Evolutionary conservation across 2,113 vertebrate genomes (phyloP), one percentile per base, ranked within the genome.

Genomic region (Arenaria interpres): DNA sequence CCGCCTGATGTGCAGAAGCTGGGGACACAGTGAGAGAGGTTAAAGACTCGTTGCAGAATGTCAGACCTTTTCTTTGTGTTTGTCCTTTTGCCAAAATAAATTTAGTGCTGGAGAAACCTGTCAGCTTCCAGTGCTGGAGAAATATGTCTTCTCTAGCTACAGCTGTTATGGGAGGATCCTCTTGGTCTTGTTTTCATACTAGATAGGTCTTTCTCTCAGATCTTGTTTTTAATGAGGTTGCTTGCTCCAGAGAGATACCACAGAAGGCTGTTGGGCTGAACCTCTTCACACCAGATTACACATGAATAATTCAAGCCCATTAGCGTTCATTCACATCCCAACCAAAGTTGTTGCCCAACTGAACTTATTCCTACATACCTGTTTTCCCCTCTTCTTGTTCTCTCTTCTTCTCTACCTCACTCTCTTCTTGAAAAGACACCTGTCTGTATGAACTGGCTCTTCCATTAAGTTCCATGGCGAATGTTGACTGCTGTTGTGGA

Each of bases 11-110:
- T 48, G 73, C 80, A 62, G 64, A 48, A 50, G 45, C 75, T 83
- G 82, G 27, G n/a, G 39, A 32, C n/a, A 3, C 0, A 0, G 20
- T 5, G 15, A 46, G 5, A 24, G 71, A 45, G 63, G 72, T 67
- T 20, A 71, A 62, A 62, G 63, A 10, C 78, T 91, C 3, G 0
- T 39, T 64, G 71, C 82, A 64, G 39, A 71, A 66, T 63, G 68
- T 68, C 80, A 93, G 51, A 59, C 60, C 78, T 76, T 48, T 78
- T 56, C 62, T 73, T 88, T 43, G 17, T 35, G 46, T 78, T 87
- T 76, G 69, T 71, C 77, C 62, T 90, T 57, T 46, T 67, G 78
- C 67, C 69, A 64, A 57, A 88, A 43, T n/a, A 60, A 53, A 45
- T 84, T 28, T 39, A 7, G 18, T 41, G 59, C 79, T 15, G 35